Conservation (phyloP, 2,113 vertebrate species). For the Odobenus rosmarus region DNA sequence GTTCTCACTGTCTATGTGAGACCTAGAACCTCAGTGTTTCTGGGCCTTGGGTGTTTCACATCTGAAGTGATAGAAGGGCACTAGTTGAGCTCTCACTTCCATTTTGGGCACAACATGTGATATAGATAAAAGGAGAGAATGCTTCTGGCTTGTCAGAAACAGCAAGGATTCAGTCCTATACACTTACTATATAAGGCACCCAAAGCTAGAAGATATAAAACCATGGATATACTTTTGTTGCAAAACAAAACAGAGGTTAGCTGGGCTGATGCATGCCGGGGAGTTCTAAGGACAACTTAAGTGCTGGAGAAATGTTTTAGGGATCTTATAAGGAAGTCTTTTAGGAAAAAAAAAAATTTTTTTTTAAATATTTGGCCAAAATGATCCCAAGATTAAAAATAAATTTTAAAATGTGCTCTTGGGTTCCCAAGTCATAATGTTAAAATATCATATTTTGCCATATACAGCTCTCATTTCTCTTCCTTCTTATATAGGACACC, state of each 20-base stretch:
- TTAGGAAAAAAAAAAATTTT: background rate
- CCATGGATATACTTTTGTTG: background rate
- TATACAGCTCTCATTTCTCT: background rate
- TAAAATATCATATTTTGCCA: background rate
- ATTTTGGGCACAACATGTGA: background rate
- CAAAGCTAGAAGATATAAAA: background rate
- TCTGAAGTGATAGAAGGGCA: background rate
- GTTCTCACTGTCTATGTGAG: background rate
- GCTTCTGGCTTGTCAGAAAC: background rate
- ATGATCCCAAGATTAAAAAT: slow-evolving; percentile 32
- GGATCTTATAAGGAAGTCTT: background rate
- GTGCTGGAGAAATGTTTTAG: background rate
- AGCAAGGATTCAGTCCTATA: background rate
- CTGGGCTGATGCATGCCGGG: background rate
- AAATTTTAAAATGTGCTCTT: background rate
- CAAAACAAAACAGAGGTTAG: background rate
- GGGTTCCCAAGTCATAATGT: background rate
- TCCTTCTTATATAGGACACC: no score
- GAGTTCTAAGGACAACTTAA: background rate
- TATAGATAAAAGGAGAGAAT: background rate
- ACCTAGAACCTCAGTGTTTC: background rate
- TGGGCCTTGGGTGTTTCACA: background rate
- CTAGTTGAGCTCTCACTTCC: background rate
- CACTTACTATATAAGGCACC: background rate
- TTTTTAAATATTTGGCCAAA: background rate